Conservation (phyloP, 2,888 invertebrate species). For the Sinelater perroti region DNA sequence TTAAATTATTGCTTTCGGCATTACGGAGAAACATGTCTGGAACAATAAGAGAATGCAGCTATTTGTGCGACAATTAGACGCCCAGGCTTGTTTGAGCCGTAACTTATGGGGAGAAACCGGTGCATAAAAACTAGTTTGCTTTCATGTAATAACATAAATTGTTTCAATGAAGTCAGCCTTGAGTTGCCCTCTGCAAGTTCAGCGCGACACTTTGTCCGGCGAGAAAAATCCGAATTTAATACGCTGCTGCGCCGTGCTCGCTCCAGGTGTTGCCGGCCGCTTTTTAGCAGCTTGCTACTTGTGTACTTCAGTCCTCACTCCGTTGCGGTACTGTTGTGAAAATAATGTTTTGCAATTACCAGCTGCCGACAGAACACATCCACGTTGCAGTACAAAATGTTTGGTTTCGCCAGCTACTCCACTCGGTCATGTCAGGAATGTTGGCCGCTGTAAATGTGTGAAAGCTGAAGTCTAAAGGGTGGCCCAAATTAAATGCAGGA, state of each 20-base stretch:
- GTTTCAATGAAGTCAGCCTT: slow-evolving; percentile 41
- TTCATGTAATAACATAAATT: slow-evolving; percentile 44
- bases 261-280: slow-evolving; percentile 5
- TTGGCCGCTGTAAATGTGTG: too few species aligned
- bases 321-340: too few species aligned
- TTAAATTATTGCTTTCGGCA: slow-evolving; percentile 35
- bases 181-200: slow-evolving; percentile 37
- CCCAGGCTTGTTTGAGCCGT: slow-evolving; percentile 37
- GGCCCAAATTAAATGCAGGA: too few species aligned
- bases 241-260: not conserved
- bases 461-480: too few species aligned
- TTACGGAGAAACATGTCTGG: slow-evolving; percentile 37
- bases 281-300: too few species aligned
- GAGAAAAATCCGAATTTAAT: slow-evolving; percentile 8
- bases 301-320: too few species aligned
- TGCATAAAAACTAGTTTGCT: slow-evolving; percentile 42
- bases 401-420: too few species aligned
- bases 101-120: slow-evolving; percentile 38
- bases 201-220: slow-evolving; percentile 18
- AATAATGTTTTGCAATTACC: too few species aligned
- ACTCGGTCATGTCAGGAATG: too few species aligned
- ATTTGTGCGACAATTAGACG: slow-evolving; percentile 41
- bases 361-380: too few species aligned
- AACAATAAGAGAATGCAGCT: slow-evolving; percentile 37
- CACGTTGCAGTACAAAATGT: too few species aligned